A percentile compares a stretch with the other conserved stretches of the same genome.
Evolutionary conservation across 2,888 invertebrate species (phyloP).

Genomic region (Trachelus stipa): DNA sequence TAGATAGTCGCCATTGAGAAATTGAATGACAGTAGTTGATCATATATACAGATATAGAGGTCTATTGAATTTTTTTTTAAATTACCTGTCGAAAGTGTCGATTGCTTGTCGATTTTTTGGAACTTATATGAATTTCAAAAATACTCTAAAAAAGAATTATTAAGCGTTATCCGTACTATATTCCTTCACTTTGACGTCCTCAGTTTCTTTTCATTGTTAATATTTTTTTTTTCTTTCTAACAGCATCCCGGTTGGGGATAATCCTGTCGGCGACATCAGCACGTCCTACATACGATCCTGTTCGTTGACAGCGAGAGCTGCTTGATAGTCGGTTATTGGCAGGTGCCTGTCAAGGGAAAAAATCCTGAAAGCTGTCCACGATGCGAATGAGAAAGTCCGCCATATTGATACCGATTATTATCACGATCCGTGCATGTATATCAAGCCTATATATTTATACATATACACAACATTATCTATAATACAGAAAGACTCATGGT

Average conservation of each 20-base stretch:
- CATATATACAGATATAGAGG: neutral
- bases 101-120: neutral
- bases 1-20: neutral
- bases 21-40: neutral
- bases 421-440: neutral
- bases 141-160: neutral
- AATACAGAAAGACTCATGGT: neutral
- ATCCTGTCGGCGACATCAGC: neutral
- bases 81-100: too few relatives aligned
- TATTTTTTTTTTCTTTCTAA: neutral
- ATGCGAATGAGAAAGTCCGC: neutral
- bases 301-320: slow-evolving; percentile 2
- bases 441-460: neutral
- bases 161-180: neutral
- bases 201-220: neutral
- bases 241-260: neutral
- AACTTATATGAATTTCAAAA: neutral
- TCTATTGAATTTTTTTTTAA: too few relatives aligned
- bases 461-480: neutral
- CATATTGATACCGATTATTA: neutral
- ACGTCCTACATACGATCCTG: neutral
- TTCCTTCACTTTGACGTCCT: neutral
- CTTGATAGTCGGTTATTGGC: neutral
- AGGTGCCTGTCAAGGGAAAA: slow-evolving; percentile 4
- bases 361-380: neutral